A percentile compares a stretch with the other conserved stretches of the same genome.
phyloP scores from a whole-genome alignment of 2,797 vertebrate genomes.

The Iguana delicatissima region DNA sequence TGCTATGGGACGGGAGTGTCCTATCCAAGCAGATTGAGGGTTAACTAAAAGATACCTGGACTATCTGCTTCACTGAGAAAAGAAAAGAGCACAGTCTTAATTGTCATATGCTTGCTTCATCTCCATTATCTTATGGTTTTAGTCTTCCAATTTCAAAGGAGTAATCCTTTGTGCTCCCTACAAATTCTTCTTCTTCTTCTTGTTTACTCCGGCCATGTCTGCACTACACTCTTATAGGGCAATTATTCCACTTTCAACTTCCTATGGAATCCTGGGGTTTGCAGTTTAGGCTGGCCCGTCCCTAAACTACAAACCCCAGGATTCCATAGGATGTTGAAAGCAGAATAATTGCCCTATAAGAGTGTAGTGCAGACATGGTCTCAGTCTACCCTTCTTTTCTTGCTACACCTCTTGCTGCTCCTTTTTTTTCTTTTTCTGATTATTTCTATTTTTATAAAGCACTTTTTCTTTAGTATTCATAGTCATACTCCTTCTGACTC shows the following conservation, averaged over 20 bases:
- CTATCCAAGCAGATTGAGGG: too few relatives aligned
- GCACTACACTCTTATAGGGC: too few relatives aligned
- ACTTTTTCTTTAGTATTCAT: background rate
- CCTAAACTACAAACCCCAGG: too few relatives aligned
- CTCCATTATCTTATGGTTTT: background rate
- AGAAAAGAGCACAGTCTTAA: background rate
- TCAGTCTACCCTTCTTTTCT: background rate
- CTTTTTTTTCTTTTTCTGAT: background rate
- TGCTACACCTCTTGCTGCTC: background rate
- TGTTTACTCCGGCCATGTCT: background rate
- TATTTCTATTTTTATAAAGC: background rate
- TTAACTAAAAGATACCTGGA: background rate
- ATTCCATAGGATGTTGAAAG: too few relatives aligned
- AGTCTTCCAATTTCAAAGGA: background rate
- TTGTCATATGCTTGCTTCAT: background rate
- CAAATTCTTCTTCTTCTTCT: background rate
- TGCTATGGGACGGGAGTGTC: too few relatives aligned
- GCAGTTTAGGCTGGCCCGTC: too few relatives aligned
- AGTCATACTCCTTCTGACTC: background rate
- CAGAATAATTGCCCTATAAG: too few relatives aligned
- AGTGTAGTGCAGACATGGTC: too few relatives aligned
- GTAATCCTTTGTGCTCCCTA: background rate
- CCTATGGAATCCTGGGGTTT: too few relatives aligned
- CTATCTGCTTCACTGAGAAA: background rate
- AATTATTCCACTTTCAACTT: too few relatives aligned